A percentile compares a stretch with the other conserved stretches of the same genome.
Conservation (phyloP, 2,888 invertebrate species). For the Cephus sareptanus region DNA sequence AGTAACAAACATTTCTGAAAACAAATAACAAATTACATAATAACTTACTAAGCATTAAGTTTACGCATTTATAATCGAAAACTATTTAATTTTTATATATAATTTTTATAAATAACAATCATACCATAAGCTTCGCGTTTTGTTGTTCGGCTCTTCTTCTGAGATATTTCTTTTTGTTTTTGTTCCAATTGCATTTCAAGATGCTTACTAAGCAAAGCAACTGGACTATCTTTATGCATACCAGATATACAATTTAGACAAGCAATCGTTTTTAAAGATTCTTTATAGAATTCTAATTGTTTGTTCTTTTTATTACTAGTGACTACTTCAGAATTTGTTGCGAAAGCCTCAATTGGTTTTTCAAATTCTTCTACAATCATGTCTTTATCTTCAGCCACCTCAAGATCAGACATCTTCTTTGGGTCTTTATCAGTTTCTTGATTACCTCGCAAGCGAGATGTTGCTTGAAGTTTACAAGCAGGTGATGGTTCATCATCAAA, state of each 20-base stretch:
- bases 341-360: background rate
- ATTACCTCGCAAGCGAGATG: background rate
- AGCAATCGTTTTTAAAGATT: background rate
- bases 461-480: background rate
- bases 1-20: constrained; percentile 45
- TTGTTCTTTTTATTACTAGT: background rate
- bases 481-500: background rate
- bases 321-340: background rate
- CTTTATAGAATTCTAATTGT: background rate
- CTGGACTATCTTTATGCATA: background rate
- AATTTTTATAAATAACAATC: background rate
- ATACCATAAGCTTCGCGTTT: background rate
- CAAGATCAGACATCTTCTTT: background rate
- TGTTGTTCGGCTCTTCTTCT: background rate
- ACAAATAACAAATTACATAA: constrained; percentile 8
- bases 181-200: background rate
- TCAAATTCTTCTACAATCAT: background rate
- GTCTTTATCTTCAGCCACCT: background rate
- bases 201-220: background rate
- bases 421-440: background rate
- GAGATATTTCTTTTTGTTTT: background rate
- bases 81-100: background rate
- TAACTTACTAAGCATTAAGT: background rate
- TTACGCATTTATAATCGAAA: background rate
- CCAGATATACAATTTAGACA: background rate